Evolutionary conservation across 30 jellyfish, hydroid and myxozoan species (phyloP), one percentile per base, ranked within the genome.

Genomic region (Cassiopea andromeda): DNA sequence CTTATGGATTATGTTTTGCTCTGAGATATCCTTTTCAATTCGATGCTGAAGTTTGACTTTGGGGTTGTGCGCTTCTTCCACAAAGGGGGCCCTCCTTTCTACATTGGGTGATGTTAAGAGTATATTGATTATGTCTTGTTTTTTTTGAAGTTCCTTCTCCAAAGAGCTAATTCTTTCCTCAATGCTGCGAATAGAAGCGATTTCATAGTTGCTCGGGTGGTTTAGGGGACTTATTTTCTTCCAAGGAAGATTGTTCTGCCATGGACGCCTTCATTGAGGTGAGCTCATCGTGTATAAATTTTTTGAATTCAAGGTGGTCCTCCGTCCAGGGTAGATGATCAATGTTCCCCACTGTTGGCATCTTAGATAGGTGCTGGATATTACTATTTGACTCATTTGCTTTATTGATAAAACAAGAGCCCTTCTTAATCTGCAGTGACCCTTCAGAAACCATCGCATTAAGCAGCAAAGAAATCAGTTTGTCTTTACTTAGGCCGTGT

Each of bases 191-290:
- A 14, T 50, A 46, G 46, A 46, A 74, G 74, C 49, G 49, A 75
- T 77, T 75, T 45, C 46, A 46, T 15, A 75, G 87, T 2, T 77
- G 87, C 46, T 77, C 18, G 16, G 45, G 87, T 74, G 87, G n/a
- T n/a, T n/a, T n/a, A n/a, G n/a, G n/a, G n/a, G n/a, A 75, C 87
- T 77, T 77, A 50, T 54, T 77, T 46, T 66, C 38, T 77, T 77
- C 75, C 59, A 75, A 75, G 87, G 38, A 9, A 50, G 87, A 54
- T 77, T 77, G 16, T 77, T 19, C 19, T 38, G 76, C 46, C 10
- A 77, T 43, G 47, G 87, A 77, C 75, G 87, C 87, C 87, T 77
- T 77, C 87, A 77, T 14, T 75, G 87, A 77, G 61, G 49, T 77
- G 12, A 77, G 87, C 74, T 77, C 87, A 77, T 77, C 87, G 38